Base-by-base conservation (phyloP, 1,140 invertebrate species). In the Olivierus martensii region DNA sequence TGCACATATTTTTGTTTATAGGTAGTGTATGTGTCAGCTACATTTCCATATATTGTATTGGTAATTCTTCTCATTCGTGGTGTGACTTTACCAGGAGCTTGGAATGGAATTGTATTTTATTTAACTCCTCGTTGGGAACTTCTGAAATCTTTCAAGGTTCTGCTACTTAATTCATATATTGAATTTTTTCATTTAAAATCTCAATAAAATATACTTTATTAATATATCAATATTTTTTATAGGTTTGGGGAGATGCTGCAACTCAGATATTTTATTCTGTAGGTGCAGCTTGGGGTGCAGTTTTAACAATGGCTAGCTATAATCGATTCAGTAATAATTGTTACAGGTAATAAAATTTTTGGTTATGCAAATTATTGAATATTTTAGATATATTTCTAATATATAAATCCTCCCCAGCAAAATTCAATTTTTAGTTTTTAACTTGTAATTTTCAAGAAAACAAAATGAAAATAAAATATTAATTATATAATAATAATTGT, bases 231-330 rank as follows among this genome's bases (percentile, higher is more conserved):
- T 38, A 41, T 51, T 57, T 37, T 46, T 61, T 63, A 9, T 78
- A 69, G 36, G 61, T 72, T n/a, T 73, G 71, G 71, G 66, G 70
- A 7, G 70, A 72, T 59, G 71, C 71, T 43, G 71, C 69, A 1
- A 69, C 71, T 22, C 71, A 73, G 58, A 69, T 73, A 59, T 63
- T 63, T 50, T 72, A 70, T 54, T 72, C 69, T n/a, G 70, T 69
- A 48, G 74, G 74, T 45, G 61, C 71, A 49, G 82, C 83, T 10
- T 87, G 84, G 82, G 86, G 86, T 56, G 84, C 84, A 35, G 69
- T 86, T 14, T 84, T 87, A 18, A 84, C 82, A 3, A 72, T 86
- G 15, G 82, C 82, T 17, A 58, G 57, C 22, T 58, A 58, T 34
- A 58, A 55, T 35, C 48, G 45, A 37, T 58, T 58, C 35, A 43